phyloP scores from a whole-genome alignment of 1,140 invertebrate genomes.

The Tetramorium simillimum region DNA sequence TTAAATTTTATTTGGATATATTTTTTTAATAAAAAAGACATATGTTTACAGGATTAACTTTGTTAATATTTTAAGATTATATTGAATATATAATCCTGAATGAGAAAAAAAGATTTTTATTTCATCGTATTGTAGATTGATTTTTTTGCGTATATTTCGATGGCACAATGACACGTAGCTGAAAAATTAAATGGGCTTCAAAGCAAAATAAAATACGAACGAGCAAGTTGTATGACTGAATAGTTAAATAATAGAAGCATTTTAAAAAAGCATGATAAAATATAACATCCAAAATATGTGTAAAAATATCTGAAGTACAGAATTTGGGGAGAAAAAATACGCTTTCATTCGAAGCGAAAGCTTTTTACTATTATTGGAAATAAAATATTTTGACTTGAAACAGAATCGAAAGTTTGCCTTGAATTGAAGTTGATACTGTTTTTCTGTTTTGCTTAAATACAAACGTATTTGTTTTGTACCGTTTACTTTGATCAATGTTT shows the following conservation, averaged over 20 bases:
- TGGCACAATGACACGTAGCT: neutral
- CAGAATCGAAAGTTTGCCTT: neutral
- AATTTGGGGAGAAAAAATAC: neutral
- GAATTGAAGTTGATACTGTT: neutral
- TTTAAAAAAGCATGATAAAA: slow-evolving; percentile 26
- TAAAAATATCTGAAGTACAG: neutral
- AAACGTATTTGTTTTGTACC: neutral
- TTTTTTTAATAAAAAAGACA: neutral
- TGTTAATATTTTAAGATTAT: too few relatives aligned
- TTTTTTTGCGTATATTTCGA: neutral
- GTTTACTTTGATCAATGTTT: neutral
- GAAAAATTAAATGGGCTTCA: neutral
- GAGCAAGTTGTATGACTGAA: neutral
- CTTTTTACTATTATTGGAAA: neutral
- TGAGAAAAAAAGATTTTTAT: slow-evolving; percentile 1
- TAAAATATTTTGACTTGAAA: neutral
- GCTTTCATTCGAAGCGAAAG: neutral
- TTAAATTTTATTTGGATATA: neutral
- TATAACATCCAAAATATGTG: neutral
- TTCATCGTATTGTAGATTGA: neutral
- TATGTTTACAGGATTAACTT: neutral
- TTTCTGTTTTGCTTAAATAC: neutral
- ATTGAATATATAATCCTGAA: neutral
- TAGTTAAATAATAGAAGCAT: neutral
- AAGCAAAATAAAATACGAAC: slow-evolving; percentile 32